Evolutionary conservation across 1,140 invertebrate genomes (phyloP).

Genomic region (Rhopalosiphum maidis): DNA sequence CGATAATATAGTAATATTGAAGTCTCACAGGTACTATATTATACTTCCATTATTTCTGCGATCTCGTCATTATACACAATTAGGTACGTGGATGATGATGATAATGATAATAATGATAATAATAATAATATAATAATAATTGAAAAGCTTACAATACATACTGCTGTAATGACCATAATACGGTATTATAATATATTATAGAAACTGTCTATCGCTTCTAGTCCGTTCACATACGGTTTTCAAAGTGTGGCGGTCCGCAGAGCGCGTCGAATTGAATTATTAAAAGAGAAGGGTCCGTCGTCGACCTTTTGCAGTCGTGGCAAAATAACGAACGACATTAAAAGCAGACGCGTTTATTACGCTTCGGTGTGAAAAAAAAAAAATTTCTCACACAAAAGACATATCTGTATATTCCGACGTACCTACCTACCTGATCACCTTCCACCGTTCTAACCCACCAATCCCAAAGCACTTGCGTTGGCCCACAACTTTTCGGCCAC

Average conservation of each 20-base stretch:
- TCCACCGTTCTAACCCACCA: no score
- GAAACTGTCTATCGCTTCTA: background rate
- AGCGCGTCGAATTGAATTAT: slow-evolving; percentile 1
- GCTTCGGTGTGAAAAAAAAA: slow-evolving; percentile 28
- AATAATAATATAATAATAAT: background rate
- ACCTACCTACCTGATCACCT: background rate
- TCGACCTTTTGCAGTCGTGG: background rate
- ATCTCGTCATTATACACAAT: background rate
- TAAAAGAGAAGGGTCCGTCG: background rate
- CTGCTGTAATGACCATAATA: background rate
- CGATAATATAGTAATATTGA: background rate
- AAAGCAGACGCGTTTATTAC: slow-evolving; percentile 31
- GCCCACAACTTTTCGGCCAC: background rate
- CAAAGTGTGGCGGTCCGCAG: background rate
- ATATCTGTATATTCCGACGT: background rate
- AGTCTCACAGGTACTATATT: background rate
- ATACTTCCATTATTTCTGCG: background rate
- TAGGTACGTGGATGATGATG: background rate
- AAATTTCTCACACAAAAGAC: background rate
- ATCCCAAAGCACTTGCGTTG: background rate
- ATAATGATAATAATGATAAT: background rate
- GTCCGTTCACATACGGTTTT: background rate
- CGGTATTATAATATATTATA: no score
- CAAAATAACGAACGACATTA: slow-evolving; percentile 41
- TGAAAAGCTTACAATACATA: background rate